Conservation (phyloP, 2,797 vertebrate genomes). For the Clarias platycephalus region DNA sequence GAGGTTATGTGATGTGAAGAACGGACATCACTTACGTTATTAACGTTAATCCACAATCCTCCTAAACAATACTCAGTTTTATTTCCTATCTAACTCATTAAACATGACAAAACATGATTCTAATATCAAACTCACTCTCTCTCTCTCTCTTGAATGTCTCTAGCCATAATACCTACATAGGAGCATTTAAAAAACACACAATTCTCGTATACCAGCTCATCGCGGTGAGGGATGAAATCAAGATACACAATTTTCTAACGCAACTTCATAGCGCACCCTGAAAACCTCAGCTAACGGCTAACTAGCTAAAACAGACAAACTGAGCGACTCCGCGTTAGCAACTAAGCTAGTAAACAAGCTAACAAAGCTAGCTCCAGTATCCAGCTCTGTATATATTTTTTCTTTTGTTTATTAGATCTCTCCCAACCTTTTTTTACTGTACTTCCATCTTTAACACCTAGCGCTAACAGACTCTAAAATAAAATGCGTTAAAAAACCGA, state of each 20-base stretch:
- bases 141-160: background rate
- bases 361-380: constrained; percentile 27
- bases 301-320: constrained; percentile 24
- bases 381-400: background rate
- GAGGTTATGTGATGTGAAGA: background rate
- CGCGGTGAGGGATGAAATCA: background rate
- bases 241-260: constrained; percentile 24
- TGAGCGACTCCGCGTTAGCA: constrained; percentile 16
- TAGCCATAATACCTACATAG: background rate
- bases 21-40: too few species aligned
- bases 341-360: constrained; percentile 12
- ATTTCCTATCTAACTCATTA: background rate
- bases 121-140: background rate
- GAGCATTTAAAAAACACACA: too few species aligned
- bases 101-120: background rate
- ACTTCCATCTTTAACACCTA: background rate
- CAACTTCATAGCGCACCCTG: constrained; percentile 66
- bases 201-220: too few species aligned
- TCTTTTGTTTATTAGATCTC: background rate
- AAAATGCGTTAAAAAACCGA: background rate
- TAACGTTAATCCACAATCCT: background rate
- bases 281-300: constrained; percentile 18
- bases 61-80: background rate
- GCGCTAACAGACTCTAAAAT: background rate
- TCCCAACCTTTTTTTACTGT: background rate